Evolutionary conservation across 2,888 invertebrate species (phyloP).

Genomic region (Alcis repandata): DNA sequence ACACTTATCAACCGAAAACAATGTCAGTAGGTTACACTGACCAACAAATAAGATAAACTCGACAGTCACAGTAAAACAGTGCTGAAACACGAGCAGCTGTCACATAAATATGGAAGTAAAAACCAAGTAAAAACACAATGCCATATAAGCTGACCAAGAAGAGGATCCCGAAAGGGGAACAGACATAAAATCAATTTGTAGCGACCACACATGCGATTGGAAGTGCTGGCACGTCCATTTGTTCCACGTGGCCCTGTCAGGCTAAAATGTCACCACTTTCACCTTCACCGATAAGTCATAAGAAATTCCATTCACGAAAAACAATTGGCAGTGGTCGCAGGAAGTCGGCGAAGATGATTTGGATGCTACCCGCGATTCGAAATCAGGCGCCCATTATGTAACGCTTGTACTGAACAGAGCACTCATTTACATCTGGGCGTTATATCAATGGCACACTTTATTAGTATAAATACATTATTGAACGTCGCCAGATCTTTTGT

Average conservation of each 20-base stretch:
- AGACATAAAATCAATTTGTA: constrained; percentile 44
- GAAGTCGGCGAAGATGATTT: constrained; percentile 59
- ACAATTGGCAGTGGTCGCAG: constrained; percentile 57
- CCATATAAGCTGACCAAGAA: constrained; percentile 41
- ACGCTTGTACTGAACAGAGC: constrained; percentile 43
- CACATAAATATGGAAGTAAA: constrained; percentile 46
- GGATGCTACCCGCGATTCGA: constrained; percentile 62
- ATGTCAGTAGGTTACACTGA: constrained; percentile 22
- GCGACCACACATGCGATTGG: constrained; percentile 58
- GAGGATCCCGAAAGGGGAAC: constrained; percentile 46
- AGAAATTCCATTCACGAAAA: constrained; percentile 67
- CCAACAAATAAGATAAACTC: constrained; percentile 24
- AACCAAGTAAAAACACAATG: constrained; percentile 40
- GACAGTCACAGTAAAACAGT: constrained; percentile 10
- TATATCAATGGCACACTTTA: constrained; percentile 21
- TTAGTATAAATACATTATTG: neutral
- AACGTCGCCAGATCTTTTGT: neutral
- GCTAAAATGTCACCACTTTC: constrained; percentile 66
- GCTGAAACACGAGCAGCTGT: constrained; percentile 31
- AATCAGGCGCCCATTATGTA: constrained; percentile 57
- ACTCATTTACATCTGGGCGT: constrained; percentile 22
- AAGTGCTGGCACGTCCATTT: constrained; percentile 48
- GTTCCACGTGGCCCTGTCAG: constrained; percentile 43
- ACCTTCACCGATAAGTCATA: constrained; percentile 63
- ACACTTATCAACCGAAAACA: constrained; percentile 18